Evolutionary conservation across 2,888 invertebrate genomes (phyloP).

Genomic region (Ormyrus nitidulus): DNA sequence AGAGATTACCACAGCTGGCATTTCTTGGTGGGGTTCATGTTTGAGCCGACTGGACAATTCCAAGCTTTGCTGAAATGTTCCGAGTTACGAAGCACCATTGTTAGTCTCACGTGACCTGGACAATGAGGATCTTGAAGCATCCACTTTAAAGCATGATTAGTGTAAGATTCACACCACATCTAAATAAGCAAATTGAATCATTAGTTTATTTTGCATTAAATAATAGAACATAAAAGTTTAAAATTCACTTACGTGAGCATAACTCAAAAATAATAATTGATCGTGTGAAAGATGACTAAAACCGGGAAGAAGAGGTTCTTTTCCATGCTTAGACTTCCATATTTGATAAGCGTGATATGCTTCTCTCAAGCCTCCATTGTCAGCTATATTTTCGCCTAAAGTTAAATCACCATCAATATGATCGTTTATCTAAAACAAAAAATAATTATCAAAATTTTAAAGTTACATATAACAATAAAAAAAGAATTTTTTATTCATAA

Average conservation of each 20-base stretch:
- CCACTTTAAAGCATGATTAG: constrained; percentile 79
- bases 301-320: constrained; percentile 83
- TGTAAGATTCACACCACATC: constrained; percentile 91
- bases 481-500: too few relatives aligned
- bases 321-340: constrained; percentile 78
- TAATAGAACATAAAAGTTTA: not conserved
- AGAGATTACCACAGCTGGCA: constrained; percentile 74
- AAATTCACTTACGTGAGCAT: constrained; percentile 84
- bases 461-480: not conserved
- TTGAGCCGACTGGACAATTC: constrained; percentile 76
- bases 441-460: not conserved
- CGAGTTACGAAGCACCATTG: constrained; percentile 84
- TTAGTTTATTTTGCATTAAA: too few relatives aligned
- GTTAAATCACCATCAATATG: constrained; percentile 86
- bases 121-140: constrained; percentile 86
- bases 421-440: constrained; percentile 64
- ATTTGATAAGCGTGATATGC: constrained; percentile 83
- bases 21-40: constrained; percentile 78
- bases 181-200: constrained; percentile 69
- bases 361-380: constrained; percentile 88
- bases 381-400: constrained; percentile 89
- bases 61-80: constrained; percentile 82
- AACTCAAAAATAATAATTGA: constrained; percentile 88
- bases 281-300: constrained; percentile 83
- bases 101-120: constrained; percentile 83